Evolutionary conservation across 2,888 invertebrate species (phyloP), one percentile per base, ranked within the genome.

Genomic region (Syrista parreyssii): DNA sequence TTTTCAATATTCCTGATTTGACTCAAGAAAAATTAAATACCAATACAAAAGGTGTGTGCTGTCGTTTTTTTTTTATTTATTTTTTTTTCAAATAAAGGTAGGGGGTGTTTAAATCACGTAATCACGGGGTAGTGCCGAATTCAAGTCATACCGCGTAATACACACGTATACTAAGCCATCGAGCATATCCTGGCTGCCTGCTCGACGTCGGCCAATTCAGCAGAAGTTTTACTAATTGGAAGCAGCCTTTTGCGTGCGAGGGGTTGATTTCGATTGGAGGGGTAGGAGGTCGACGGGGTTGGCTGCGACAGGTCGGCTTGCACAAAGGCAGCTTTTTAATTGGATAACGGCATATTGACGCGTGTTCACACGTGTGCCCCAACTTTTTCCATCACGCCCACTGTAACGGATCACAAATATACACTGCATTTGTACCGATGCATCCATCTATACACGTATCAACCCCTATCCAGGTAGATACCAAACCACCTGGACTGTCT

Each of bases 261-360:
- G 74, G 83, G 82, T 71, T 71, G 71, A 71, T 71, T 71, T 71
- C 71, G 71, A 31, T 71, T 71, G 12, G 35, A 73, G 34, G 75
- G 68, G 55, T 78, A 73, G 77, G 75, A 79, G 76, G 79, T 77
- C 79, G 80, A 81, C 80, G 78, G 79, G 79, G 83, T 79, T 84
- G 85, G 79, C 82, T 82, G 83, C 83, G 86, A 86, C 84, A 85
- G 86, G 84, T 84, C 85, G 84, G 83, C 81, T 84, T 84, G 84
- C 85, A 87, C 88, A 88, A 86, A 88, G 87, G 86, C 84, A 84
- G 85, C 84, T 88, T 89, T 89, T 90, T 89, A 90, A 90, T 90
- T 90, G 90, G 89, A 89, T 89, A 89, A 83, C 80, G 75, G 81
- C 79, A 79, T 79, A 81, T 77, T 76, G 82, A 80, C 79, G 79